Conservation (phyloP, 2,797 vertebrate genomes). For the Nasua narica region DNA sequence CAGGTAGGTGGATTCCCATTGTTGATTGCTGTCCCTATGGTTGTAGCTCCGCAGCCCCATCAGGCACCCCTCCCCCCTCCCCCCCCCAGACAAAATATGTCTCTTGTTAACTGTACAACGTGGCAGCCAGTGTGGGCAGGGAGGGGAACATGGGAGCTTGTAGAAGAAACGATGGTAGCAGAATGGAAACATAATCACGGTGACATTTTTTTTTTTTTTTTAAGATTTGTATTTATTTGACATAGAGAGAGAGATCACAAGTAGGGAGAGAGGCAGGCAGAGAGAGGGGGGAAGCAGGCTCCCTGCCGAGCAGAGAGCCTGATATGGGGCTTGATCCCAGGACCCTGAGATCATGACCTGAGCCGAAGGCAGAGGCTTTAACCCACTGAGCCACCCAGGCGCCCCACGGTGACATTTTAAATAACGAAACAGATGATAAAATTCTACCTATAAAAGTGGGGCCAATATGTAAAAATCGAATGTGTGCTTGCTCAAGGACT, state of each 20-base stretch:
- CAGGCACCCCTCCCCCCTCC: accelerated
- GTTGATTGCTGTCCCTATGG: no score
- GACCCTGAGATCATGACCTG: no score
- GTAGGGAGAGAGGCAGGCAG: no score
- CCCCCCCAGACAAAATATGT: background rate
- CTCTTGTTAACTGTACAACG: background rate
- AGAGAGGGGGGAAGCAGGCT: no score
- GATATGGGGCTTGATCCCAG: no score
- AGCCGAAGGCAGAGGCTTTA: no score
- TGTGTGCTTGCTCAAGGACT: background rate
- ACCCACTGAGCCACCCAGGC: no score
- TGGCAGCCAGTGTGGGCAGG: background rate
- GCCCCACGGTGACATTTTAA: background rate
- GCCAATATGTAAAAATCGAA: background rate
- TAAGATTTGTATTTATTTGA: no score
- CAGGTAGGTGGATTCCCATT: accelerated
- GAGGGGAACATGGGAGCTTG: background rate
- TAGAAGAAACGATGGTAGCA: background rate
- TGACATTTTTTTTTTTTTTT: no score
- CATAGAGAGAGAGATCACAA: no score
- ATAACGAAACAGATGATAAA: background rate
- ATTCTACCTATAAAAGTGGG: background rate
- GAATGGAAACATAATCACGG: background rate
- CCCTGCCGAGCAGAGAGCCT: no score
- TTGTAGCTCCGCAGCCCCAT: background rate